Evolutionary conservation across 1,140 invertebrate species (phyloP).

Genomic region (Coboldia fuscipes): DNA sequence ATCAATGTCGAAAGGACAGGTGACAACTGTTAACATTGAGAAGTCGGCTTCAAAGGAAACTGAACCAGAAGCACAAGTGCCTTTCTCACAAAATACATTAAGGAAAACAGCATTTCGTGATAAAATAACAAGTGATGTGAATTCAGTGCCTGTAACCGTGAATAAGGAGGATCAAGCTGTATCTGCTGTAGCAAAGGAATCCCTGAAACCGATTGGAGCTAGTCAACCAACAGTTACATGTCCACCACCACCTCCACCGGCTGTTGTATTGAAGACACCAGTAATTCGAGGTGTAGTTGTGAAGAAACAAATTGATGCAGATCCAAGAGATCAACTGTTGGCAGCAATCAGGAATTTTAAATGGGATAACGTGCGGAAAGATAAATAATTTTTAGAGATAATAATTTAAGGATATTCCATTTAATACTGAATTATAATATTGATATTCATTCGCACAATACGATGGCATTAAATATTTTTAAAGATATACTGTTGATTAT

Average conservation of each 20-base stretch:
- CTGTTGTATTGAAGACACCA: constrained; percentile 23
- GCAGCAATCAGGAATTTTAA: constrained; percentile 48
- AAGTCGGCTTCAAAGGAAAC: neutral
- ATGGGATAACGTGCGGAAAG: too few relatives aligned
- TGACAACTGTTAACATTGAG: neutral
- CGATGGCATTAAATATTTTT: too few relatives aligned
- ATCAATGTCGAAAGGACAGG: too few relatives aligned
- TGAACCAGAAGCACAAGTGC: constrained; percentile 1
- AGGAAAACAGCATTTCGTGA: constrained; percentile 1
- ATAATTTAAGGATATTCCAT: too few relatives aligned
- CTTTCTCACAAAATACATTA: constrained; percentile 1
- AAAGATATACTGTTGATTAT: too few relatives aligned
- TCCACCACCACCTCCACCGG: constrained; percentile 22
- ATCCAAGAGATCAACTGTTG: constrained; percentile 41
- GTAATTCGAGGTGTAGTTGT: constrained; percentile 14
- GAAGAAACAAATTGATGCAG: constrained; percentile 15
- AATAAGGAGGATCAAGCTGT: constrained; percentile 1
- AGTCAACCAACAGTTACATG: constrained; percentile 3
- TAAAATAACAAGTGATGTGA: constrained; percentile 3
- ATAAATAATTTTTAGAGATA: too few relatives aligned
- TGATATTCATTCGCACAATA: too few relatives aligned
- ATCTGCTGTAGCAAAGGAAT: constrained; percentile 1
- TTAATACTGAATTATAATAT: too few relatives aligned
- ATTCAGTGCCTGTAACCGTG: neutral
- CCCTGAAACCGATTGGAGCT: too few relatives aligned